Evolutionary conservation across 2,888 invertebrate species (phyloP).

Genomic region (Opisthograptis luteolata): DNA sequence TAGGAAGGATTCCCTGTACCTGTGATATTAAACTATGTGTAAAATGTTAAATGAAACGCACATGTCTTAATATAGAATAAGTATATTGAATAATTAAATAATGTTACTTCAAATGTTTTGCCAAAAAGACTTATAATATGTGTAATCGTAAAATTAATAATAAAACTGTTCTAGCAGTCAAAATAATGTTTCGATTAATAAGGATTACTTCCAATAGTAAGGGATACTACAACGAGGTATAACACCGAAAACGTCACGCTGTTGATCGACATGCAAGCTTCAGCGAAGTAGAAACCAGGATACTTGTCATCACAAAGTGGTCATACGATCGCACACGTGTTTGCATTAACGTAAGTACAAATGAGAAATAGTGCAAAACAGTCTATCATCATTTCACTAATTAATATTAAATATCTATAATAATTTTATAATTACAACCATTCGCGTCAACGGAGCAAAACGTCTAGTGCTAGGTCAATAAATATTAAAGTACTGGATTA

Average conservation of each 20-base stretch:
- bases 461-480: conserved; percentile 74
- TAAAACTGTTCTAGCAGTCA: conserved; percentile 77
- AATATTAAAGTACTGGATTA: conserved; percentile 67
- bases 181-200: conserved; percentile 74
- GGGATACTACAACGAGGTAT: conserved; percentile 62
- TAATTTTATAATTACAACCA: conserved; percentile 80
- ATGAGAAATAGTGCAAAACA: conserved; percentile 78
- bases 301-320: conserved; percentile 74
- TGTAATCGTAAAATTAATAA: conserved; percentile 81
- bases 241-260: conserved; percentile 44
- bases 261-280: conserved; percentile 52
- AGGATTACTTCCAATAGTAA: conserved; percentile 61
- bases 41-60: conserved; percentile 71
- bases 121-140: conserved; percentile 80
- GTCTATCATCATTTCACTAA: conserved; percentile 79
- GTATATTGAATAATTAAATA: conserved; percentile 85
- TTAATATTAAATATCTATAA: conserved; percentile 69
- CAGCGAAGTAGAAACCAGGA: conserved; percentile 36
- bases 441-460: conserved; percentile 80
- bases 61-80: conserved; percentile 80
- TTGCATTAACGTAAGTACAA: conserved; percentile 51
- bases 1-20: too few species aligned
- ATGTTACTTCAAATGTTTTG: conserved; percentile 82
- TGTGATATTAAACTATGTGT: too few species aligned
- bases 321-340: conserved; percentile 38